A percentile compares a stretch with the other conserved stretches of the same genome.
Evolutionary conservation across 2,888 invertebrate genomes (phyloP).

Genomic region (Orchesella flavescens): DNA sequence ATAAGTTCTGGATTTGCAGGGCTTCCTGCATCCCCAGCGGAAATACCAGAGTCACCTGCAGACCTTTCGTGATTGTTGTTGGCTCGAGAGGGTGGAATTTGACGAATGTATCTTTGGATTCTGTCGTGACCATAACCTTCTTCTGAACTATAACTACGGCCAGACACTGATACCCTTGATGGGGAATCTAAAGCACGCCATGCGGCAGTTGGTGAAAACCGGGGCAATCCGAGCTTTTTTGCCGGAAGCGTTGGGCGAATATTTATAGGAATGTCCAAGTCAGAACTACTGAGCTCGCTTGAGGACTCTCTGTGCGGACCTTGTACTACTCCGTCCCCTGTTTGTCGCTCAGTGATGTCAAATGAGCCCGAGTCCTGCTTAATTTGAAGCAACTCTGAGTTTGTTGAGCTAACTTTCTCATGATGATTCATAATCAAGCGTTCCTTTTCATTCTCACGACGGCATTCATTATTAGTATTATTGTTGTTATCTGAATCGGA

Average conservation of each 20-base stretch:
- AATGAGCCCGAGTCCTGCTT: constrained; percentile 75
- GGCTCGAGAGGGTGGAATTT: constrained; percentile 73
- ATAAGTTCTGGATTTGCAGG: constrained; percentile 73
- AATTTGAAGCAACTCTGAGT: constrained; percentile 59
- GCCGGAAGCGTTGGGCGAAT: constrained; percentile 86
- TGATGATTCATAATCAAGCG: constrained; percentile 42
- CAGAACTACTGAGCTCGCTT: constrained; percentile 69
- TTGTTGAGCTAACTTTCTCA: constrained; percentile 55
- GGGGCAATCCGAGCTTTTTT: constrained; percentile 83
- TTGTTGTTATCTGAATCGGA: constrained; percentile 67
- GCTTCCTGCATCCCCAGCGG: constrained; percentile 81
- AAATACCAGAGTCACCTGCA: constrained; percentile 86
- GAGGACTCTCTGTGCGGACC: constrained; percentile 68
- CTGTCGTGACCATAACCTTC: constrained; percentile 73
- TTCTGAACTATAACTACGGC: constrained; percentile 74
- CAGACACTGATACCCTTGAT: constrained; percentile 74
- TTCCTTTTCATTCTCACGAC: constrained; percentile 25
- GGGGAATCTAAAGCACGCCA: constrained; percentile 83
- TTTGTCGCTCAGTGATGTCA: constrained; percentile 74
- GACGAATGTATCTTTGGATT: constrained; percentile 73
- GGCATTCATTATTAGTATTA: constrained; percentile 45
- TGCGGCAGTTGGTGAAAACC: constrained; percentile 88
- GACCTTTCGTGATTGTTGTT: constrained; percentile 81
- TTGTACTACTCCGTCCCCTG: constrained; percentile 26
- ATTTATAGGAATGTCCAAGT: constrained; percentile 81